These are phyloP conservation scores for Ctenopoma multispine DNA, from an alignment of 2,797 vertebrate species.

Conservation along the genomic window DNA sequence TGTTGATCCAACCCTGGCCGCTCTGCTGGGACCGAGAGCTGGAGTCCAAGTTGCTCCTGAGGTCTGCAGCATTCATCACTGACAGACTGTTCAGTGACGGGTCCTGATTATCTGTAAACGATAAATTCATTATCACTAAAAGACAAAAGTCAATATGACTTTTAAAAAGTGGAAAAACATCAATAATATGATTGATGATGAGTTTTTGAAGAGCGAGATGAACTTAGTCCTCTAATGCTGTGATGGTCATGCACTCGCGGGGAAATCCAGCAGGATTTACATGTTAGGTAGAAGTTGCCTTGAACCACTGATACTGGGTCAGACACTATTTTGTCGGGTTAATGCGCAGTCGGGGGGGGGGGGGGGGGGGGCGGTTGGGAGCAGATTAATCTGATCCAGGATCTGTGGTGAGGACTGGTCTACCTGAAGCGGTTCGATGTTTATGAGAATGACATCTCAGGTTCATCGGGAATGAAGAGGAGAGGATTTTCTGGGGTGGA, in stretches of 20 bases:
- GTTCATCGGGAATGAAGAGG: conserved; percentile 57
- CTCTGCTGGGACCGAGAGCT: conserved; percentile 94
- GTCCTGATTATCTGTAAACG: conserved; percentile 92
- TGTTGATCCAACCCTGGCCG: conserved; percentile 98
- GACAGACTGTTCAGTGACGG: conserved; percentile 88
- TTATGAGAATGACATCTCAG: conserved; percentile 65
- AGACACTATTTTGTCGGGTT: conserved; percentile 31
- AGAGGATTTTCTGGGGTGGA: conserved; percentile 39
- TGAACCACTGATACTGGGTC: conserved; percentile 60
- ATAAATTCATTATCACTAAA: conserved; percentile 3
- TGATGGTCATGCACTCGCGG: conserved; percentile 77
- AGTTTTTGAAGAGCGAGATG: conserved; percentile 61
- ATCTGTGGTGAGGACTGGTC: conserved; percentile 59
- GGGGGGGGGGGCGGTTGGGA: no score
- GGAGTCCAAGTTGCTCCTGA: conserved; percentile 91
- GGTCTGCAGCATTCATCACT: conserved; percentile 87
- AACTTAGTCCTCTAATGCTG: conserved; percentile 57
- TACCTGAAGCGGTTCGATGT: conserved; percentile 56
- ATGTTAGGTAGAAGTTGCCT: conserved; percentile 44
- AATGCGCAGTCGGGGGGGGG: neutral
- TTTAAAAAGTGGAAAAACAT: conserved; percentile 28
- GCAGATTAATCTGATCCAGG: conserved; percentile 52
- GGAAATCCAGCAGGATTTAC: conserved; percentile 16
- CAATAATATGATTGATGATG: conserved; percentile 54
- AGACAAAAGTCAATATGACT: neutral